Evolutionary conservation across 2,797 vertebrate species (phyloP), one percentile per base, ranked within the genome.

Genomic region (Tolypeutes matacus): DNA sequence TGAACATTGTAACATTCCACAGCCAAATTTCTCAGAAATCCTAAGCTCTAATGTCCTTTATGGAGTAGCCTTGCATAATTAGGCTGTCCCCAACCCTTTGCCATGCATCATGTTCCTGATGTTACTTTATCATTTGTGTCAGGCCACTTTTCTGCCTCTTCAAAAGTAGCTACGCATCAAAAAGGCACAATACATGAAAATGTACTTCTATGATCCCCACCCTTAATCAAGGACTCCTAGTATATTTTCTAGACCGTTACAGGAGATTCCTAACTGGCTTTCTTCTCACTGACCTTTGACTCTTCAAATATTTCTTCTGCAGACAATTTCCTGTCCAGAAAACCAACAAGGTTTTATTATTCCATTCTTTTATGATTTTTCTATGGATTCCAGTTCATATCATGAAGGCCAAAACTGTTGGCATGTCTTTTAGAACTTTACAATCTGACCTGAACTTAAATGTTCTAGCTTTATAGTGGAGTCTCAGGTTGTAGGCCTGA

Each of bases 21-120:
- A 39, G 75, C 49, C 53, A 76, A 53, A 5, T 87, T 39, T 73
- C 51, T 95, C 85, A 67, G 93, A 93, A 86, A 49, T 90, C 86
- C 73, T 94, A 91, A 92, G 29, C 17, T 77, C 64, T n/a, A 29
- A 53, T 91, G 46, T 73, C 83, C 58, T 92, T 95, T 93, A 73
- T 90, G 42, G 72, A 84, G 46, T 17, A 80, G 29, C 14, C 49
- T 15, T 70, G 51, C 12, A 56, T 78, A 80, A 70, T 67, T 69
- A 77, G 46, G 14, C 31, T 42, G 2, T 27, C 49, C 46, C 60
- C 70, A 8, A 21, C 13, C 67, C 60, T 85, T 80, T 7, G 49
- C 34, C 49, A 46, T 17, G 60, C 39, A 64, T 5, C 27, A 8
- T 72, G 77, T 65, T 77, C 46, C 82, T 69, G 53, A 64, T 0